Percentiles rank a stretch among this genome's conserved stretches.
Evolutionary conservation across 2,113 vertebrate species (phyloP).

Genomic region (Saccopteryx leptura): DNA sequence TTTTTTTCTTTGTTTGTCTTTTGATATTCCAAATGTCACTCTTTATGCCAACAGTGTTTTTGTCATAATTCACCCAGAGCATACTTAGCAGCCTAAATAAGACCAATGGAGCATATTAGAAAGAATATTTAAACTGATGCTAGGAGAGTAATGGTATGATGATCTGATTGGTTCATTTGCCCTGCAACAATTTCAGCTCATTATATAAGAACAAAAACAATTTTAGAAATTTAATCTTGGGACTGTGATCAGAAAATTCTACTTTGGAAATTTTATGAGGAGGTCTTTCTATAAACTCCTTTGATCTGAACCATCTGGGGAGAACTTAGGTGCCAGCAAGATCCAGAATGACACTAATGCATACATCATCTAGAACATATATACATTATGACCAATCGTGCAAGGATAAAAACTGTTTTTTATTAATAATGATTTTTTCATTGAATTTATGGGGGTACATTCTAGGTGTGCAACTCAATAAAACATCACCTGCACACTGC

Average conservation of each 20-base stretch:
- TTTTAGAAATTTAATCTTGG: neutral
- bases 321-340: neutral
- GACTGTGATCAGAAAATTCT: neutral
- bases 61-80: neutral
- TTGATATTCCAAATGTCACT: neutral
- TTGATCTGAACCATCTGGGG: constrained; percentile 21
- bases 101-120: neutral
- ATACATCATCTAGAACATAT: neutral
- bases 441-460: too few species aligned
- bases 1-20: neutral
- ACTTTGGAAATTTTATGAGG: neutral
- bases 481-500: too few species aligned
- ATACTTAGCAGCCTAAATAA: neutral
- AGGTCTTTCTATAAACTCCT: neutral
- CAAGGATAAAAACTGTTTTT: neutral
- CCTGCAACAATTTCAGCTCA: neutral
- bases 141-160: neutral
- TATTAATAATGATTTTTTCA: neutral
- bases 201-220: neutral
- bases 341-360: neutral
- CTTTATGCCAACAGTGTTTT: neutral
- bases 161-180: neutral
- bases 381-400: neutral
- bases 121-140: neutral
- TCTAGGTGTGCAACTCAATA: too few species aligned